Base-by-base conservation (phyloP, 2,797 vertebrate species). In the Echeneis naucrates region DNA sequence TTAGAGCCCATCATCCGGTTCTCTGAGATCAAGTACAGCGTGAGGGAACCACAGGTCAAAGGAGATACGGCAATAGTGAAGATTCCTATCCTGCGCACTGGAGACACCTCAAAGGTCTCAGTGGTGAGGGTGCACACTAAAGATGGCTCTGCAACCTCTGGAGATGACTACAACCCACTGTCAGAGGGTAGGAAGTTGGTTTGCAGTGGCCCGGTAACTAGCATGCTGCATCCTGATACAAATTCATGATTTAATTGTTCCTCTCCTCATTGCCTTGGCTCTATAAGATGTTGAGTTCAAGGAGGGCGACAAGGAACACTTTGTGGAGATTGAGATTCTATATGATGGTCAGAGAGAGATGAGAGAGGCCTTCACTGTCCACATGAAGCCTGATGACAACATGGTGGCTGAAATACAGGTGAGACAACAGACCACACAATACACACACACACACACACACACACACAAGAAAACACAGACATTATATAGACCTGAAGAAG, bases 361-460 rank as follows among this genome's bases (percentile, higher is more conserved):
- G 93, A 94, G 96, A 69, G 96, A 97, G 91, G 93, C 94, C 58
- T 96, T 97, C 88, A 95, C 91, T 2, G 90, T 96, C 8, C 95
- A 96, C 88, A 91, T 96, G 94, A 96, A 96, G 88, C 94, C 95
- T 12, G 96, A 96, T 50, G 95, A 97, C 88, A 96, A 96, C 89
- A 96, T 96, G 95, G 94, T 96, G 82, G 95, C 96, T 23, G 95
- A 96, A 88, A 92, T 93, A 83, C 95, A 96, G 95, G 96, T 96
- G 91, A 92, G 82, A 54, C 35, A 40, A 59, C 59, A 51, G 26
- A 45, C 44, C 42, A 35, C 54, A 19, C 38, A 13, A 44, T 68
- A 59, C 72, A 75, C 40, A 12, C 19, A 44, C 65, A 45, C 64
- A 35, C 10, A 37, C 48, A 74, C 27, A 12, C 63, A 14, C 63